Evolutionary conservation across 2,113 vertebrate genomes (phyloP).

Genomic region (Leptosomus discolor): DNA sequence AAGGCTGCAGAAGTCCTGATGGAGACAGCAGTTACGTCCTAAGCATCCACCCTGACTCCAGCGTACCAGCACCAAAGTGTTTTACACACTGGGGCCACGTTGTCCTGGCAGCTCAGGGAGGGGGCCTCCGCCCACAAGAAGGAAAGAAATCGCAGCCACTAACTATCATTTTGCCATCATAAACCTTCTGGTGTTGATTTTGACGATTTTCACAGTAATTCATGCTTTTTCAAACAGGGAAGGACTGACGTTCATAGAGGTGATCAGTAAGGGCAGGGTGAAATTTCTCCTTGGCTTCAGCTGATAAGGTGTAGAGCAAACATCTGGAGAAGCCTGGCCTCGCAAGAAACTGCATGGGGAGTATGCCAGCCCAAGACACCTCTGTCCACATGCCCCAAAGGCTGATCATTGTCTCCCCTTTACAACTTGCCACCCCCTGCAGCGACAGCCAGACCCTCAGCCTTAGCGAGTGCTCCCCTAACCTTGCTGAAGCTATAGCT

Average conservation of each 20-base stretch:
- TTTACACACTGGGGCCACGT: not conserved
- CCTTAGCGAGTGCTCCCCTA: not conserved
- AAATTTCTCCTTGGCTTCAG: not conserved
- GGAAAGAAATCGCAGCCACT: not conserved
- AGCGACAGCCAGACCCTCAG: not conserved
- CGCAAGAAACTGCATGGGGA: accelerated
- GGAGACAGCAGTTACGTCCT: not conserved
- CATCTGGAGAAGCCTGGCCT: not conserved
- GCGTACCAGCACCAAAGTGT: accelerated
- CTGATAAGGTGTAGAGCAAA: not conserved
- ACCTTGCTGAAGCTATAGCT: not conserved
- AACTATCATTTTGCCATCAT: not conserved
- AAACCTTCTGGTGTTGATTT: not conserved
- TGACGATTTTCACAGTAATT: not conserved
- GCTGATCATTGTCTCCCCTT: not conserved
- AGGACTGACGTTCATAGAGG: not conserved
- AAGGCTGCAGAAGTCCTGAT: not conserved
- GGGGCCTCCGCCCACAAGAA: accelerated
- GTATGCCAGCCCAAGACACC: accelerated
- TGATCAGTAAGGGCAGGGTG: not conserved
- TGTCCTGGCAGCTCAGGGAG: not conserved
- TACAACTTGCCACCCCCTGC: not conserved
- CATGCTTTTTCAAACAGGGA: not conserved
- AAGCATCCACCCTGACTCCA: not conserved
- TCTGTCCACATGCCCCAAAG: not conserved